Base-by-base conservation (phyloP, 2,888 invertebrate species). In the Lutraria lutraria region DNA sequence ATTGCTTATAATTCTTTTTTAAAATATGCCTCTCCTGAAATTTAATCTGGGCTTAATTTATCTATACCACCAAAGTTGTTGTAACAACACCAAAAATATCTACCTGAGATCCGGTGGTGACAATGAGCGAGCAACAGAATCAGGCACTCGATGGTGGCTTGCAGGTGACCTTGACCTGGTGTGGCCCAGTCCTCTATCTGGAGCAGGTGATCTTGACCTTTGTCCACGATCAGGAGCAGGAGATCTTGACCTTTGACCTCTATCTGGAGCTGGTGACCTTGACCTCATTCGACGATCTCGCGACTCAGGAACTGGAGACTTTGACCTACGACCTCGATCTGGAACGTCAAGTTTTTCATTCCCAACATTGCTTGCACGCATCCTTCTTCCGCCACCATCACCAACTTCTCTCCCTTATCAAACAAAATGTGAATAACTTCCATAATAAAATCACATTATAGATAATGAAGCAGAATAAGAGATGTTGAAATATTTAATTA, bases 31-130 rank as follows among this genome's bases (percentile, higher is more conserved):
- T n/a, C n/a, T n/a, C n/a, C n/a, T n/a, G n/a, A n/a, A n/a, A n/a
- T n/a, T n/a, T n/a, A n/a, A n/a, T n/a, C n/a, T n/a, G n/a, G n/a
- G n/a, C n/a, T n/a, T n/a, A n/a, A n/a, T n/a, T n/a, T n/a, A n/a
- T n/a, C n/a, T n/a, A n/a, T n/a, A n/a, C n/a, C n/a, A n/a, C n/a
- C n/a, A n/a, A n/a, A n/a, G n/a, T n/a, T n/a, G n/a, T n/a, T n/a
- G n/a, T n/a, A n/a, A n/a, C n/a, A 2, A 43, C 43, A 43, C 43
- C 2, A 43, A 4, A 43, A 25, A 16, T 63, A 56, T 19, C 56
- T 87, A 95, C 95, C 95, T 94, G 84, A 94, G 98, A 95, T 98
- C 98, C 87, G 98, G 98, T 86, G 98, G 98, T 89, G 98, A 98
- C 92, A 98, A 97, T 95, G 98, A 98, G 95, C 98, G 97, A 90